Base-by-base conservation (phyloP, 2,888 invertebrate species). In the Latrodectus hesperus region DNA sequence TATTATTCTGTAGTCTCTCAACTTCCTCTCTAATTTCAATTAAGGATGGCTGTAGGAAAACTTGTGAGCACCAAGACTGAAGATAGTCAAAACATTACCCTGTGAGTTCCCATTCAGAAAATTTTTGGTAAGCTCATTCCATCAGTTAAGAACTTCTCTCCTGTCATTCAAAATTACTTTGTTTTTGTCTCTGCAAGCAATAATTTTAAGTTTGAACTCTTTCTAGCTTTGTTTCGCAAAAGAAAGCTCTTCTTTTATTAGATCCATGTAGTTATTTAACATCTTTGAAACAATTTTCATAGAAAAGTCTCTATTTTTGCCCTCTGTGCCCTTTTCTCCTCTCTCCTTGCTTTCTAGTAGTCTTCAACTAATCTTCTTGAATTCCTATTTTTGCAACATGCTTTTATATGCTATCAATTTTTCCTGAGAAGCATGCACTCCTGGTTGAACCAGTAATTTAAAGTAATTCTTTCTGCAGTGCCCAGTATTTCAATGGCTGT, bases 291-390 rank as follows among this genome's bases (percentile, higher is more conserved):
- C 12, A 1, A 60, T 74, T 26, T 26, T 10, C 60, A n/a, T 60
- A n/a, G 12, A 60, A 10, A 4, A 9, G 17, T 55, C 55, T 55
- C 55, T 55, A 0, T 55, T 22, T 14, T n/a, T 10, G 8, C 55
- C 1, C 11, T 11, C 1, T 9, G 12, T 14, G 0, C 16, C 16
- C 10, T 74, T 53, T 10, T 17, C 14, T 53, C n/a, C 10, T 60
- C 60, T 60, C 60, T 60, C 10, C 26, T 52, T 38, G 52, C 52
- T 12, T 22, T 60, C 53, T 38, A 16, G 16, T 74, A 74, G 26
- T 38, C 55, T 14, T 74, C 74, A 52, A 8, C 26, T 55, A 55
- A 74, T 55, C n/a, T 55, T 22, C 60, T 55, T 74, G 14, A 74
- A 55, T 60, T 17, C 26, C 16, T 17, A 1, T 75, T 38, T 75